These are phyloP conservation scores for Hippoglossus hippoglossus DNA, from an alignment of 2,797 vertebrate genomes.

Conservation along the genomic window DNA sequence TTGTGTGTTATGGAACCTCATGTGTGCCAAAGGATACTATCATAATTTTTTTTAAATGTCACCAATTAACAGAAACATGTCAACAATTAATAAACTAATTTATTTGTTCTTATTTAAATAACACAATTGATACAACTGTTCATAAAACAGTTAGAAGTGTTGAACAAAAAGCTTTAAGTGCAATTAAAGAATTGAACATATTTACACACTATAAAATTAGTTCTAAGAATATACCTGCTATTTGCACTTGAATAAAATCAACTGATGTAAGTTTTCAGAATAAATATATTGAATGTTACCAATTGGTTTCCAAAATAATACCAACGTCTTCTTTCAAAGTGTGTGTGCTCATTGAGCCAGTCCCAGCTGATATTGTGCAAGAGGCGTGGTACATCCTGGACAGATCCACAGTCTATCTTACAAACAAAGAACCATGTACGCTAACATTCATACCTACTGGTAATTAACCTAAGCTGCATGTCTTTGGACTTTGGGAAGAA, in stretches of 20 bases:
- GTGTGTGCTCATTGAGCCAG: no score
- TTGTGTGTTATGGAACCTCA: no score
- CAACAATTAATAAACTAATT: background rate
- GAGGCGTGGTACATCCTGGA: no score
- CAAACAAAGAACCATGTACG: no score
- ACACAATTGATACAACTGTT: background rate
- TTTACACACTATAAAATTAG: background rate
- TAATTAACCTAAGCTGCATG: no score
- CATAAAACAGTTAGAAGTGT: slow-evolving; percentile 19
- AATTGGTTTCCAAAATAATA: background rate
- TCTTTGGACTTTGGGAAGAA: no score
- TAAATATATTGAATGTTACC: background rate
- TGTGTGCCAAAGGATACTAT: no score
- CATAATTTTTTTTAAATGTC: no score
- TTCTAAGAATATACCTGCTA: background rate
- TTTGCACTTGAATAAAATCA: background rate
- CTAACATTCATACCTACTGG: no score
- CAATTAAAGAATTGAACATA: slow-evolving; percentile 3
- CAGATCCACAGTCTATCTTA: no score
- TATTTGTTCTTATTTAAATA: slow-evolving; percentile 18
- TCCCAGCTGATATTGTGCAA: no score
- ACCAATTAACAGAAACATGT: background rate
- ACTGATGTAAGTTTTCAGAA: background rate
- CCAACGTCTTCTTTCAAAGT: background rate
- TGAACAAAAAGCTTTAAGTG: background rate